phyloP scores from a whole-genome alignment of 2,113 vertebrate species.

The Corythaixoides concolor region DNA sequence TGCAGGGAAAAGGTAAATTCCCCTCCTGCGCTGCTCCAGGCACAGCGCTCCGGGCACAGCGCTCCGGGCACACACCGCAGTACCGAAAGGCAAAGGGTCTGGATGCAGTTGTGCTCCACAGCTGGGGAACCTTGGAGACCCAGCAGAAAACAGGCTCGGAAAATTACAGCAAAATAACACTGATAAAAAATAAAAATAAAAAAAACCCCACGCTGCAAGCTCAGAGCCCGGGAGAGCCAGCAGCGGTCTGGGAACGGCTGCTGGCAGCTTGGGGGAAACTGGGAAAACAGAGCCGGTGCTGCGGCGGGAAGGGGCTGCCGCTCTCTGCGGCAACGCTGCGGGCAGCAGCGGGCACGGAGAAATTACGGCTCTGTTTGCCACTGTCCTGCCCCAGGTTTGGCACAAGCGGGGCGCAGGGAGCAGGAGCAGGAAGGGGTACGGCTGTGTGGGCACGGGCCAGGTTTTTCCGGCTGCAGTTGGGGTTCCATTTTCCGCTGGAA shows the following conservation, averaged over 20 bases:
- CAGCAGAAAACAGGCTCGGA: not conserved
- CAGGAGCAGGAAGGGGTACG: not conserved
- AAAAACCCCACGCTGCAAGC: not conserved
- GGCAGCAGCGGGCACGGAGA: not conserved
- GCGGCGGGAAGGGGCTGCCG: not conserved
- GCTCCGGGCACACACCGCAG: too few relatives aligned
- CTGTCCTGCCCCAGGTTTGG: too few relatives aligned
- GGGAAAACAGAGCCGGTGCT: not conserved
- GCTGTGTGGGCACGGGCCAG: rapidly evolving
- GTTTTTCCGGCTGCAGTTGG: rapidly evolving
- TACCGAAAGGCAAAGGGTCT: not conserved
- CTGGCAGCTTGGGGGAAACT: too few relatives aligned
- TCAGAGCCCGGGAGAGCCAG: not conserved
- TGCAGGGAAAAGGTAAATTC: not conserved
- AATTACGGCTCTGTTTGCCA: rapidly evolving
- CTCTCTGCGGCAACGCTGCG: not conserved
- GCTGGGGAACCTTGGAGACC: not conserved
- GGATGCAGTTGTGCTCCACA: not conserved
- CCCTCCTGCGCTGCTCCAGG: not conserved
- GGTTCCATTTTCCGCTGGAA: not conserved
- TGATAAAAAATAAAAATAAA: too few relatives aligned
- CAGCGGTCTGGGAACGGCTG: not conserved
- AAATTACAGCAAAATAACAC: not conserved
- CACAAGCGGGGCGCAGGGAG: too few relatives aligned
- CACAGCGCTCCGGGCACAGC: not conserved